These are phyloP conservation scores for Psettodes erumei DNA, from an alignment of 2,113 vertebrate species.

Conservation along the genomic window DNA sequence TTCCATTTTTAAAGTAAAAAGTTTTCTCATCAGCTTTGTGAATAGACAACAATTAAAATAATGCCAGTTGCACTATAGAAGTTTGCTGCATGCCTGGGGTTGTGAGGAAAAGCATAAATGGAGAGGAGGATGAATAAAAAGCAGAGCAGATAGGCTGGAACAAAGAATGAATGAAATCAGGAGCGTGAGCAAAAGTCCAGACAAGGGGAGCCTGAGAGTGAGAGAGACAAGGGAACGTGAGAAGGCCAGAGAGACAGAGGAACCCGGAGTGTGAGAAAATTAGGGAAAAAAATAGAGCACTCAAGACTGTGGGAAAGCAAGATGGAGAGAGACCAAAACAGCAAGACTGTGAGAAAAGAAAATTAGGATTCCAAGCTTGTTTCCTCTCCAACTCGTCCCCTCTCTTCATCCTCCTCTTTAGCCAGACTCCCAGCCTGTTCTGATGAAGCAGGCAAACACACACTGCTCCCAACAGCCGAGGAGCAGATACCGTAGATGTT, in stretches of 20 bases:
- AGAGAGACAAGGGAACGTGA: slow-evolving; percentile 9
- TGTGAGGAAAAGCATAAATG: neutral
- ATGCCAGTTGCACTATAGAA: neutral
- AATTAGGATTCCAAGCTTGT: slow-evolving; percentile 64
- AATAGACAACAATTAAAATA: too few species aligned
- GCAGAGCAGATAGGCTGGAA: neutral
- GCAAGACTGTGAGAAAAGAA: slow-evolving; percentile 61
- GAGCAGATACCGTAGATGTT: slow-evolving; percentile 31
- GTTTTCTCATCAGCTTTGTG: too few species aligned
- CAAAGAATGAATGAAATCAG: slow-evolving; percentile 10
- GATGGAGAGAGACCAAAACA: slow-evolving; percentile 34
- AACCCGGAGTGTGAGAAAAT: slow-evolving; percentile 46
- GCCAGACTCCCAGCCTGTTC: neutral
- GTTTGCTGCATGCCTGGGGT: neutral
- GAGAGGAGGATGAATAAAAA: slow-evolving; percentile 2
- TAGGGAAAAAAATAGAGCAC: slow-evolving; percentile 15
- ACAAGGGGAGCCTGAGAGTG: slow-evolving; percentile 5
- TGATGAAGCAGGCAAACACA: slow-evolving; percentile 32
- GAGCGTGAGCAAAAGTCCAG: slow-evolving; percentile 10
- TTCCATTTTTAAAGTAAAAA: too few species aligned
- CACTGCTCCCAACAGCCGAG: slow-evolving; percentile 24
- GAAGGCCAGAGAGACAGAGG: slow-evolving; percentile 5
- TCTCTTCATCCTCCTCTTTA: slow-evolving; percentile 28
- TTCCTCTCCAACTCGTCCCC: slow-evolving; percentile 5
- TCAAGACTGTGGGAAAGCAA: slow-evolving; percentile 57